Evolutionary conservation across 2,113 vertebrate species (phyloP).

Genomic region (Phodopus roborovskii): DNA sequence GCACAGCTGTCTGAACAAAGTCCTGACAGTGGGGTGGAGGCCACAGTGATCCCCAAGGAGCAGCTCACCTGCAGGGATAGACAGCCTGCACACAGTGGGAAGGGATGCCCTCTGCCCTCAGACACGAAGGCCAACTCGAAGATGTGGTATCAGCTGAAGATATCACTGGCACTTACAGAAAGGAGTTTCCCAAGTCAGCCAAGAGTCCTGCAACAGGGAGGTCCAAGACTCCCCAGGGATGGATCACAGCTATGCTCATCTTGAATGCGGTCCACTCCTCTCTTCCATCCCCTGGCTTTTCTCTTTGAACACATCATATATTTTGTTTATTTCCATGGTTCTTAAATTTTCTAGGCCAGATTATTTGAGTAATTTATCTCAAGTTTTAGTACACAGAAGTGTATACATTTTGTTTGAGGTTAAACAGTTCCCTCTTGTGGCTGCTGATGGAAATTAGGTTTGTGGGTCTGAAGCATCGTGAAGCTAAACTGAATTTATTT

Average conservation of each 20-base stretch:
- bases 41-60: background rate
- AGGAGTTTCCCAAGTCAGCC: background rate
- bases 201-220: background rate
- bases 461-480: background rate
- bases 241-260: background rate
- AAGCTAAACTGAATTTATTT: slow-evolving; percentile 15
- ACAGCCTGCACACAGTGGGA: background rate
- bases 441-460: background rate
- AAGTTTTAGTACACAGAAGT: background rate
- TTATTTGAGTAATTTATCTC: background rate
- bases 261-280: background rate
- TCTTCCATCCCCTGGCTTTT: background rate
- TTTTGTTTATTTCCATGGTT: background rate
- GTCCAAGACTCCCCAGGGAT: too few species aligned
- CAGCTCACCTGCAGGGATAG: background rate
- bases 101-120: too few species aligned
- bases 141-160: background rate
- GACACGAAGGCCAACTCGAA: background rate
- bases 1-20: background rate
- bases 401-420: background rate
- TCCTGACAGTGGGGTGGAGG: background rate
- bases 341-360: slow-evolving; percentile 3
- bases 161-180: background rate
- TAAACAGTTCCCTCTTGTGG: slow-evolving; percentile 65
- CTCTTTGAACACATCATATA: background rate